Percentiles rank a stretch among this genome's conserved stretches.
These are phyloP conservation scores for Teleopsis dalmanni DNA, from an alignment of 1,140 invertebrate genomes.

Conservation along the genomic window DNA sequence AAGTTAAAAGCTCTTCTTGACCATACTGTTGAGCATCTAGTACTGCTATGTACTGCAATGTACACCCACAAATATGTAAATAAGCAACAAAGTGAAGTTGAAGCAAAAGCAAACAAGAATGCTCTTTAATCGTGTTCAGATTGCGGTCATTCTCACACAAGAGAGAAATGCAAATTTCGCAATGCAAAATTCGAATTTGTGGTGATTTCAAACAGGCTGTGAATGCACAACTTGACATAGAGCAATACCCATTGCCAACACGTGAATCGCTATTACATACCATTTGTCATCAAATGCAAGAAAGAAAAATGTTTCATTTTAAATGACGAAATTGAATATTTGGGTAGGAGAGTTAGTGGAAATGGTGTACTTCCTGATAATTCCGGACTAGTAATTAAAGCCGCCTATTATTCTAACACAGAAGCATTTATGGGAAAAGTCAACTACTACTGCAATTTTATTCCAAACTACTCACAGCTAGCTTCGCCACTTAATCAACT, in stretches of 20 bases:
- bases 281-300: slow-evolving; percentile 22
- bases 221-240: slow-evolving; percentile 29
- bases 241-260: slow-evolving; percentile 33
- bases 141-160: slow-evolving; percentile 5
- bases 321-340: slow-evolving; percentile 20
- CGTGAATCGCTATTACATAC: slow-evolving; percentile 32
- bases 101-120: too few species aligned
- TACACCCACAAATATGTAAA: background rate
- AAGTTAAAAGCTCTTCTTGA: too few species aligned
- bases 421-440: slow-evolving; percentile 23
- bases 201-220: slow-evolving; percentile 37
- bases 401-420: slow-evolving; percentile 25
- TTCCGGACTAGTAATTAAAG: slow-evolving; percentile 14
- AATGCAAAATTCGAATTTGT: slow-evolving; percentile 34
- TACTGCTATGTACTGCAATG: too few species aligned
- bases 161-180: slow-evolving; percentile 7
- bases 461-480: slow-evolving; percentile 21
- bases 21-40: too few species aligned
- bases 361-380: slow-evolving; percentile 16
- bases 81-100: too few species aligned
- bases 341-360: slow-evolving; percentile 24
- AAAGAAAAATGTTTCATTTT: slow-evolving; percentile 17
- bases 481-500: slow-evolving; percentile 14
- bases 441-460: slow-evolving; percentile 23
- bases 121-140: slow-evolving; percentile 7